Conservation (phyloP, 2,113 vertebrate species). For the Mastomys coucha region DNA sequence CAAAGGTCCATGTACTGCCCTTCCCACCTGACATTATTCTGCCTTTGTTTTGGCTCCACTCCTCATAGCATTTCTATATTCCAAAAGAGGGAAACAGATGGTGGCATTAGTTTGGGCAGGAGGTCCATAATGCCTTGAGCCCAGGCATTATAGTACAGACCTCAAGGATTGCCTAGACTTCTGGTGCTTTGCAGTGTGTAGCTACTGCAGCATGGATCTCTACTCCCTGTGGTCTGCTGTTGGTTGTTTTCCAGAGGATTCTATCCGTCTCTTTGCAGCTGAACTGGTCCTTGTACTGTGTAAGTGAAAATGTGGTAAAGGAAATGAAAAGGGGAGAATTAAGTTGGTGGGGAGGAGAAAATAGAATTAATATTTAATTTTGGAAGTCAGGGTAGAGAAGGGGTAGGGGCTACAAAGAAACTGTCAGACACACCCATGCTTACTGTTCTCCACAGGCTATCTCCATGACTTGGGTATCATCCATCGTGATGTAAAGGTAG, state of each 20-base stretch:
- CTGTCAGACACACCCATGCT: not conserved
- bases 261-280: slow-evolving; percentile 93
- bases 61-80: not conserved
- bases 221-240: slow-evolving; percentile 94
- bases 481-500: slow-evolving; percentile 96
- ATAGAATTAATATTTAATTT: slow-evolving; percentile 22
- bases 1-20: not conserved
- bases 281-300: slow-evolving; percentile 95
- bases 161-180: not conserved
- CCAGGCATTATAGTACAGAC: not conserved
- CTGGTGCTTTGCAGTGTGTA: slow-evolving; percentile 90
- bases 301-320: slow-evolving; percentile 83
- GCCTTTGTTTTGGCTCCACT: slow-evolving; percentile 23
- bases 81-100: fast-evolving
- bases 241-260: slow-evolving; percentile 90
- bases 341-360: not conserved
- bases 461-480: slow-evolving; percentile 96
- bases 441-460: slow-evolving; percentile 89
- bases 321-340: slow-evolving; percentile 36
- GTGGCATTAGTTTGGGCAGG: slow-evolving; percentile 7
- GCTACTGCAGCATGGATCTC: slow-evolving; percentile 95
- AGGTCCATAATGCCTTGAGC: slow-evolving; percentile 38
- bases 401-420: not conserved
- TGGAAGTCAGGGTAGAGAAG: not conserved
- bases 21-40: slow-evolving; percentile 39